Evolutionary conservation across 2,797 vertebrate species (phyloP), one percentile per base, ranked within the genome.

Genomic region (Pempheris klunzingeri): DNA sequence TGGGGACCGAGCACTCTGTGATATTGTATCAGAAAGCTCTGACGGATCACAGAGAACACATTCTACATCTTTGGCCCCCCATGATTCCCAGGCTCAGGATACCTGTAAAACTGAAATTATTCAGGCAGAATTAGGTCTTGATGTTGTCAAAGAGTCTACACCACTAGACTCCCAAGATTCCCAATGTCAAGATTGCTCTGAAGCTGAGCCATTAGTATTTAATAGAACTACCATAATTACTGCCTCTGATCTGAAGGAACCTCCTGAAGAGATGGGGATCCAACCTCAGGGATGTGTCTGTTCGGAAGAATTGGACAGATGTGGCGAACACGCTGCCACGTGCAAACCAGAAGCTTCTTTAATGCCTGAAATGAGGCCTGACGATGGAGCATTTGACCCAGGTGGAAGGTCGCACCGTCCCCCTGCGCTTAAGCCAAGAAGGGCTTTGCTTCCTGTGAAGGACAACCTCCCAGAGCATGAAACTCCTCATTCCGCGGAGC

Each of bases 311-410:
- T 12, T 12, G 0, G 17, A 38, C 17, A 1, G 12, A 18, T 43
- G 43, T 46, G 28, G 3, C 22, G 66, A 57, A 52, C 18, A 38
- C 2, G 5, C 6, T 38, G 15, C 5, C 20, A 11, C 13, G 7
- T 20, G 22, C 32, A 74, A 43, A 68, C 62, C 49, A 17, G 76
- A 81, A 68, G 55, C 18, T 20, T 76, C 46, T 53, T 24, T 77
- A 43, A 75, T 36, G 10, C 78, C 65, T 63, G 79, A 82, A 44
- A 34, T 50, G 11, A 59, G 54, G 38, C 74, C 65, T 1, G 71
- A 88, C 20, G 80, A 81, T 22, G 85, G 74, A 32, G 85, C 71
- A 0, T 93, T 93, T 85, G 92, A 93, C 75, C 90, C 90, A 0
- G 92, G 90, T 36, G 87, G 85, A 14, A 17, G 69, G 10, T 2